Conservation (phyloP, 2,113 vertebrate species). For the Dendropsophus ebraccatus region DNA sequence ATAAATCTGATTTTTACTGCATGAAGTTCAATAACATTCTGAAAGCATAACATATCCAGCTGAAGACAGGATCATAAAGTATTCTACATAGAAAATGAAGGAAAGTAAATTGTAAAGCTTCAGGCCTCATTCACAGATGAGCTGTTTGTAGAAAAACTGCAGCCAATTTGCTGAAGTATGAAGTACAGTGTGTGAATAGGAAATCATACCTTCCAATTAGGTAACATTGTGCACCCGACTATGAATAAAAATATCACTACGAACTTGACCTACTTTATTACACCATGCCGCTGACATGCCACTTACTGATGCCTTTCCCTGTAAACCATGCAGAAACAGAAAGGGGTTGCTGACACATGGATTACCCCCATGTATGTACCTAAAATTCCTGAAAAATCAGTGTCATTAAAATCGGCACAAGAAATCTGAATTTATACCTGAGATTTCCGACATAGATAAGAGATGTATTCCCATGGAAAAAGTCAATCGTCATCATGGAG, state of each 20-base stretch:
- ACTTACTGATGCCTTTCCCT: too few species aligned
- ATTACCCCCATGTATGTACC: too few species aligned
- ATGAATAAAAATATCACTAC: neutral
- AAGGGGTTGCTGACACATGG: too few species aligned
- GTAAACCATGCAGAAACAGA: too few species aligned
- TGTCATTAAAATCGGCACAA: too few species aligned
- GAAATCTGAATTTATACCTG: too few species aligned
- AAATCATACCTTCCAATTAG: neutral
- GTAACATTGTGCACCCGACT: neutral
- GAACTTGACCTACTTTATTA: neutral
- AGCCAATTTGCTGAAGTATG: neutral
- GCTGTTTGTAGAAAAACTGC: neutral
- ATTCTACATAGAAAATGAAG: conserved; percentile 2
- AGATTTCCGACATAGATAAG: too few species aligned
- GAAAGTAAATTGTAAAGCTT: neutral
- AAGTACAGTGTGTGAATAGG: neutral
- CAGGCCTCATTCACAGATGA: conserved; percentile 12
- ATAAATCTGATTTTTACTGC: conserved; percentile 42
- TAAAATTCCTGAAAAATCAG: too few species aligned
- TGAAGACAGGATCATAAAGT: conserved; percentile 19
- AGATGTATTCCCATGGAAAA: too few species aligned
- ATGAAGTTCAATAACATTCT: conserved; percentile 35
- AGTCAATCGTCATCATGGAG: too few species aligned
- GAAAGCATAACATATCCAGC: conserved; percentile 34
- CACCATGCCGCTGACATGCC: too few species aligned